These are phyloP conservation scores for Hemithea aestivaria DNA, from an alignment of 2,888 invertebrate genomes.

Conservation along the genomic window DNA sequence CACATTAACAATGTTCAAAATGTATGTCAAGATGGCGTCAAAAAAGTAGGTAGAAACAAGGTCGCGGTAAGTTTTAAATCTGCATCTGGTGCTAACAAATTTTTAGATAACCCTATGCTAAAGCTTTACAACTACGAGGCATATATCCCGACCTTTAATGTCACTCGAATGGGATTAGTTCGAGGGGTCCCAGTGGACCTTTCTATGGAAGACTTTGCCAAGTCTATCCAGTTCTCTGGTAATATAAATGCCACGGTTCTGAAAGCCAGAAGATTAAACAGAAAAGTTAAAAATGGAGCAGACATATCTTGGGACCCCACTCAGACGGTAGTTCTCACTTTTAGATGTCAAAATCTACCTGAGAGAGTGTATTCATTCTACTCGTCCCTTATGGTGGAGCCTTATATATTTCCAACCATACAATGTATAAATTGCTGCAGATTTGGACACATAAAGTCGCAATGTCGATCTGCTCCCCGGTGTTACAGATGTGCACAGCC, in stretches of 20 bases:
- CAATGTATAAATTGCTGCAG: slow-evolving; percentile 24
- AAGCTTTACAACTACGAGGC: not conserved
- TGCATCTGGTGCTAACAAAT: not conserved
- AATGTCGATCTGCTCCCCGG: slow-evolving; percentile 23
- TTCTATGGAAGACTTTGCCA: too few species aligned
- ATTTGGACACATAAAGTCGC: slow-evolving; percentile 21
- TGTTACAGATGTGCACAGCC: too few species aligned
- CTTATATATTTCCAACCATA: too few species aligned
- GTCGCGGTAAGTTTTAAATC: not conserved
- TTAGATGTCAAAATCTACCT: slow-evolving; percentile 13
- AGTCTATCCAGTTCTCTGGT: not conserved
- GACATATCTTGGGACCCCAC: too few species aligned
- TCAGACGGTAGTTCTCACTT: too few species aligned
- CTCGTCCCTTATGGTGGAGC: slow-evolving; percentile 10
- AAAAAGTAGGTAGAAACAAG: not conserved
- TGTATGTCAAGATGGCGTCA: not conserved
- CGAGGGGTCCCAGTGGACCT: too few species aligned
- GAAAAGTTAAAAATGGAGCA: too few species aligned
- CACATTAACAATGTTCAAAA: not conserved
- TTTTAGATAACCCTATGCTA: not conserved
- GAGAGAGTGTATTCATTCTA: slow-evolving; percentile 7
- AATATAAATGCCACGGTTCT: not conserved
- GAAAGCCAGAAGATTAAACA: not conserved
- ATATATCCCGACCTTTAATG: not conserved
- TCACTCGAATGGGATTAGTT: too few species aligned